Evolutionary conservation across 2,113 vertebrate species (phyloP), one percentile per base, ranked within the genome.

Genomic region (Panthera uncia): DNA sequence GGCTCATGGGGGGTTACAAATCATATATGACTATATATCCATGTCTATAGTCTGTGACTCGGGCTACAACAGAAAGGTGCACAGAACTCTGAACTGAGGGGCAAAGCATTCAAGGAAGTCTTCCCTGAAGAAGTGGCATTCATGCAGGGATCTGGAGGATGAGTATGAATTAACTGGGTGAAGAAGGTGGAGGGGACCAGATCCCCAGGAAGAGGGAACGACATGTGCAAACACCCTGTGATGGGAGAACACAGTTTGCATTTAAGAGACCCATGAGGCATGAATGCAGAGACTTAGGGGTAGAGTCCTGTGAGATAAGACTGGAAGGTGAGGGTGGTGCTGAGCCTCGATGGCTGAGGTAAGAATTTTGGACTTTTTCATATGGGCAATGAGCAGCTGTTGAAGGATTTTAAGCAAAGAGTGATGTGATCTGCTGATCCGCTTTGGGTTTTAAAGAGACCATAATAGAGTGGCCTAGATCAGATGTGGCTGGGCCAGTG

Each of bases 1-100:
- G 13, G 57, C 16, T 71, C 0, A 1, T 6, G 15, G 38, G 61
- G 80, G 23, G 74, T 48, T 18, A 31, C 10, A 18, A 11, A 50
- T n/a, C 16, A 19, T 33, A 5, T 52, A 23, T 11, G 8, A 76
- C 41, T 76, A 45, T 16, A 48, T 1, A 8, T 12, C 0, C 0
- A 0, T 3, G 48, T 12, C 48, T 15, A 2, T 41, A 21, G 36
- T 16, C 31, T 13, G 21, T 57, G 63, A 19, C 38, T 27, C 13
- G 36, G 38, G 23, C 81, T 38, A 8, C 7, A 11, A 6, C 1
- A 33, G 23, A 18, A 8, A 57, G 33, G 71, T 8, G 25, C 18
- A 3, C 8, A 7, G 41, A 7, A 31, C 81, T 69, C 31, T 29
- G 33, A 48, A 21, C 23, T 33, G 52, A 2, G 25, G 18, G 52